A percentile compares a stretch with the other conserved stretches of the same genome.
These are phyloP conservation scores for Haliclona indistincta DNA, from an alignment of 37 sponge, comb jelly and placozoan genomes.

Conservation along the genomic window DNA sequence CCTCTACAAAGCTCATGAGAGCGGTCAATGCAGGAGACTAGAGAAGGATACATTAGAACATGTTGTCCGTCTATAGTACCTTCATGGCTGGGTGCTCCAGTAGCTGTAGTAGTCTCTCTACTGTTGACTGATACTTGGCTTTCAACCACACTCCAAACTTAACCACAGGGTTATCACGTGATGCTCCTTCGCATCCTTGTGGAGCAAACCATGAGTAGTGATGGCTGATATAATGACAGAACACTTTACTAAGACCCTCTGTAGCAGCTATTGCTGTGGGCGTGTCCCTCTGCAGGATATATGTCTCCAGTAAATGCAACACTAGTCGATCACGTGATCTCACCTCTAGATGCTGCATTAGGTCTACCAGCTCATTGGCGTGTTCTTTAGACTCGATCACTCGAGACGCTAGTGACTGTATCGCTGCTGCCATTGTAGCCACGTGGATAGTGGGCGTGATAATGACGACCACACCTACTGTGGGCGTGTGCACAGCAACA, in stretches of 20 bases:
- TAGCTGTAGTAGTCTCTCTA: slow-evolving; percentile 12
- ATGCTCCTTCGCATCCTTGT: background rate
- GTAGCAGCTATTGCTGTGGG: slow-evolving; percentile 31
- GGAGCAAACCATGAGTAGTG: slow-evolving; percentile 34
- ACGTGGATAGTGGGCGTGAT: too few relatives aligned
- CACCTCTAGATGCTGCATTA: slow-evolving; percentile 56
- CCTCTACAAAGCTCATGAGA: slow-evolving; percentile 11
- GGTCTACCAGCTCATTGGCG: slow-evolving; percentile 55
- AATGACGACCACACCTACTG: too few relatives aligned
- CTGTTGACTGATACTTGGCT: slow-evolving; percentile 12
- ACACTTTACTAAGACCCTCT: slow-evolving; percentile 8
- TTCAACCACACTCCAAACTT: slow-evolving; percentile 51
- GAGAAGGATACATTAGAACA: background rate
- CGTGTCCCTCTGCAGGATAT: too few relatives aligned
- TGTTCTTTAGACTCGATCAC: slow-evolving; percentile 38
- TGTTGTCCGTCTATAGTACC: background rate
- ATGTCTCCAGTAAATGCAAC: too few relatives aligned
- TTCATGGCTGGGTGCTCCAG: slow-evolving; percentile 1
- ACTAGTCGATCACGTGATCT: too few relatives aligned
- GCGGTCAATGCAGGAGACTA: background rate
- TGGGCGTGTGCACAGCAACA: too few relatives aligned
- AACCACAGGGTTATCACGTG: background rate
- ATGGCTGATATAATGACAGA: slow-evolving; percentile 12
- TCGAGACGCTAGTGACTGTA: too few relatives aligned
- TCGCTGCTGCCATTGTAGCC: too few relatives aligned